Conservation (phyloP, 2,113 vertebrate genomes). For the Hypanus sabinus region DNA sequence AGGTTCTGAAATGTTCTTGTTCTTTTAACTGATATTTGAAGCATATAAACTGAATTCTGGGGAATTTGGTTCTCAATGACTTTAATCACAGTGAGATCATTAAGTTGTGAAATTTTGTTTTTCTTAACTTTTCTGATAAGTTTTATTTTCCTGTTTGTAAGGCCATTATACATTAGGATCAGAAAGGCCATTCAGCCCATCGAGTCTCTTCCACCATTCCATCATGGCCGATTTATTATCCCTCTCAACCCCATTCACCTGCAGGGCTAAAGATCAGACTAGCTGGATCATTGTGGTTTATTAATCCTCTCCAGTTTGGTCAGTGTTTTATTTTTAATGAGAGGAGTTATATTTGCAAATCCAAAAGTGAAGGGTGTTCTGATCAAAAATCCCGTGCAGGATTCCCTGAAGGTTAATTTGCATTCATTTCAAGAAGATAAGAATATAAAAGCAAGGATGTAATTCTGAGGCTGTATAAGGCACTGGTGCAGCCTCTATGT, state of each 20-base stretch:
- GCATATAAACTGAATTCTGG: not conserved
- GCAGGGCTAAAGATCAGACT: not conserved
- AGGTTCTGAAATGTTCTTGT: not conserved
- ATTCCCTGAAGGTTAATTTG: too few relatives aligned
- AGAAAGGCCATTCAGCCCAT: too few relatives aligned
- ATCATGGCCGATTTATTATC: not conserved
- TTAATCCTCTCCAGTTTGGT: not conserved
- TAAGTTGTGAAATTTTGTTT: not conserved
- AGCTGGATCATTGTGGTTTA: too few relatives aligned
- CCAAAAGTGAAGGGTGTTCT: not conserved
- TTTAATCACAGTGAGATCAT: constrained; percentile 9
- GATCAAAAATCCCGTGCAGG: not conserved
- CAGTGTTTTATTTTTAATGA: too few relatives aligned
- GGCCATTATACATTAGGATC: too few relatives aligned
- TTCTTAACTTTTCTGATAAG: not conserved
- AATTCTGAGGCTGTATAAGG: too few relatives aligned
- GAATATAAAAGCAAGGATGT: too few relatives aligned
- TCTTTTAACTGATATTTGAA: not conserved
- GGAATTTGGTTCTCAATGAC: not conserved
- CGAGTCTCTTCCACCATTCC: not conserved
- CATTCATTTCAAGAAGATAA: too few relatives aligned
- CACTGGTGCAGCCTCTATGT: too few relatives aligned
- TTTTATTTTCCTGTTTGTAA: not conserved
- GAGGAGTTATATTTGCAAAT: not conserved
- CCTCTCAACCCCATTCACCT: too few relatives aligned